Percentiles rank a stretch among this genome's conserved stretches.
phyloP scores from a whole-genome alignment of 2,113 vertebrate genomes.

The Scytalopus superciliaris region DNA sequence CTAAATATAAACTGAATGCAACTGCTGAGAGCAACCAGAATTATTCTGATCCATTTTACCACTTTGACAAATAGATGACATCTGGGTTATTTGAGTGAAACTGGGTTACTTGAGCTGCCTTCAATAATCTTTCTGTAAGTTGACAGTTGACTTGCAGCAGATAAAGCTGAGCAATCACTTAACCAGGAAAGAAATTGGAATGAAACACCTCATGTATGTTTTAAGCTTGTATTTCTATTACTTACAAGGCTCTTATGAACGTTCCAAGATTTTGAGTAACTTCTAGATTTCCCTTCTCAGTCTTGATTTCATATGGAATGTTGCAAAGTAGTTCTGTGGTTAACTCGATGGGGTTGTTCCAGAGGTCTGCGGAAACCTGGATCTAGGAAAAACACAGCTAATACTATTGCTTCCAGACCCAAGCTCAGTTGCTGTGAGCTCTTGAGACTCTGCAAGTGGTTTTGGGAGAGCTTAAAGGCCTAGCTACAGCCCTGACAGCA shows the following conservation, averaged over 20 bases:
- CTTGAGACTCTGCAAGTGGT: neutral
- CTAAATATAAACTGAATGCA: neutral
- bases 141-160: constrained; percentile 28
- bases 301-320: neutral
- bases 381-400: neutral
- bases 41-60: neutral
- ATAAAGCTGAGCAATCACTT: constrained; percentile 36
- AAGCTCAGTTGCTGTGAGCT: neutral
- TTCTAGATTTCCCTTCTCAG: constrained; percentile 13
- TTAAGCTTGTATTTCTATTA: constrained; percentile 6
- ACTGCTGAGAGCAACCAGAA: neutral
- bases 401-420: constrained; percentile 34
- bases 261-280: neutral
- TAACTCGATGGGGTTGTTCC: constrained; percentile 29
- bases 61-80: constrained; percentile 14
- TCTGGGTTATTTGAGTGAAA: constrained; percentile 22
- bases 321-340: neutral
- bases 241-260: neutral
- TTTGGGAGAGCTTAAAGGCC: neutral
- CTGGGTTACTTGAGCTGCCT: constrained; percentile 1
- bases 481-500: neutral
- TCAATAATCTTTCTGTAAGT: neutral
- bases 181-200: constrained; percentile 21
- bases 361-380: constrained; percentile 25
- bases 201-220: constrained; percentile 33